Conservation (phyloP, 2,113 vertebrate genomes). For the Procavia capensis region DNA sequence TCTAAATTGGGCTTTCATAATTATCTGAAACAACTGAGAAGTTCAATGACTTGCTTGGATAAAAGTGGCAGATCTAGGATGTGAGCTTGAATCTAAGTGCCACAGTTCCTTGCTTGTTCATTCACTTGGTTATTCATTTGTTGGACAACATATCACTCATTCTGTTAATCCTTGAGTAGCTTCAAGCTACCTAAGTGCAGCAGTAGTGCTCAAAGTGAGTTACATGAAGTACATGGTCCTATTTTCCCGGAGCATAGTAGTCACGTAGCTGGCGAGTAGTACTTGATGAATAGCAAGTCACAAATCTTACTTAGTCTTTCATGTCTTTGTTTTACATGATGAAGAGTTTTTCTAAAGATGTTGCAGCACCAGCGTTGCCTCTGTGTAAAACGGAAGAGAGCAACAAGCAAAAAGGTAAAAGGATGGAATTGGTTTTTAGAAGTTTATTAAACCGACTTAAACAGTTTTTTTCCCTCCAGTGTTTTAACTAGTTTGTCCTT, state of each 20-base stretch:
- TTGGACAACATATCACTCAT: background rate
- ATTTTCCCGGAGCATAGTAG: background rate
- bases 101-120: background rate
- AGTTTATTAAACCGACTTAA: background rate
- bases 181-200: background rate
- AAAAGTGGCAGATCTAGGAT: background rate
- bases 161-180: constrained; percentile 21
- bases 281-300: background rate
- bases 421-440: constrained; percentile 9
- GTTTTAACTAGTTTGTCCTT: background rate
- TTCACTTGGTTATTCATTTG: background rate
- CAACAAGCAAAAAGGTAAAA: constrained; percentile 83
- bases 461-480: background rate
- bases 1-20: background rate
- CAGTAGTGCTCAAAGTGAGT: background rate
- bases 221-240: background rate
- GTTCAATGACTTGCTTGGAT: background rate
- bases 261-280: background rate
- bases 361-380: constrained; percentile 56
- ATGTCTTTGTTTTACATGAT: constrained; percentile 37
- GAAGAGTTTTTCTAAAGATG: constrained; percentile 77
- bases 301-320: constrained; percentile 40
- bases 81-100: background rate
- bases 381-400: constrained; percentile 70
- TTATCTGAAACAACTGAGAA: background rate